Conservation (phyloP, 2,797 vertebrate species). For the Delichon dasypus region DNA sequence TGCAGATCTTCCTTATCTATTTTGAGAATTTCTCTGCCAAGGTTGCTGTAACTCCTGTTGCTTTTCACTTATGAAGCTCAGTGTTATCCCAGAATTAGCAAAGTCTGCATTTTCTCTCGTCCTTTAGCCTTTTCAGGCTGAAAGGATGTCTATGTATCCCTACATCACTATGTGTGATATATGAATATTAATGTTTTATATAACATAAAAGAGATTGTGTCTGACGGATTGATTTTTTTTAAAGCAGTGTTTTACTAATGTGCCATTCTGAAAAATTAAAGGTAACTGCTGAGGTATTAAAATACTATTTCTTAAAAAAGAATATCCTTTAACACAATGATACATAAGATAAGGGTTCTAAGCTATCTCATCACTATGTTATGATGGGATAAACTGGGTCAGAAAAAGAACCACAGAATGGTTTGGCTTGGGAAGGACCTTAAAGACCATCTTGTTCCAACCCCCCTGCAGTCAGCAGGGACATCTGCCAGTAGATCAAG, state of each 20-base stretch:
- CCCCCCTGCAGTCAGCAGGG: background rate
- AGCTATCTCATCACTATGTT: background rate
- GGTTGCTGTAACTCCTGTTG: background rate
- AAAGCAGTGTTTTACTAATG: background rate
- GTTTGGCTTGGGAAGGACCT: background rate
- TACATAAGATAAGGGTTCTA: background rate
- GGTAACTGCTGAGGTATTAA: background rate
- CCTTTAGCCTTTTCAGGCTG: background rate
- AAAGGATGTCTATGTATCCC: background rate
- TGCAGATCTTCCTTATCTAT: background rate
- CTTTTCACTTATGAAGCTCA: background rate
- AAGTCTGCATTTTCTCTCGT: background rate
- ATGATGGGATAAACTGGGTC: background rate
- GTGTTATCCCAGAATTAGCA: background rate
- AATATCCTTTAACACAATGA: background rate
- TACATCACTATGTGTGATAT: background rate
- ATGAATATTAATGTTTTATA: background rate
- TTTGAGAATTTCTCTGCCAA: background rate
- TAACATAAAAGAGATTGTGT: background rate
- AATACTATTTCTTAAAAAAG: background rate
- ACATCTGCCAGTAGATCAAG: background rate
- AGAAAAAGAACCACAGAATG: background rate
- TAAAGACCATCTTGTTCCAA: background rate
- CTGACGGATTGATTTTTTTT: background rate
- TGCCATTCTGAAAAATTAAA: conserved; percentile 19